Percentiles rank a stretch among this genome's conserved stretches.
These are phyloP conservation scores for Thera obeliscata DNA, from an alignment of 2,888 invertebrate genomes.

Conservation along the genomic window DNA sequence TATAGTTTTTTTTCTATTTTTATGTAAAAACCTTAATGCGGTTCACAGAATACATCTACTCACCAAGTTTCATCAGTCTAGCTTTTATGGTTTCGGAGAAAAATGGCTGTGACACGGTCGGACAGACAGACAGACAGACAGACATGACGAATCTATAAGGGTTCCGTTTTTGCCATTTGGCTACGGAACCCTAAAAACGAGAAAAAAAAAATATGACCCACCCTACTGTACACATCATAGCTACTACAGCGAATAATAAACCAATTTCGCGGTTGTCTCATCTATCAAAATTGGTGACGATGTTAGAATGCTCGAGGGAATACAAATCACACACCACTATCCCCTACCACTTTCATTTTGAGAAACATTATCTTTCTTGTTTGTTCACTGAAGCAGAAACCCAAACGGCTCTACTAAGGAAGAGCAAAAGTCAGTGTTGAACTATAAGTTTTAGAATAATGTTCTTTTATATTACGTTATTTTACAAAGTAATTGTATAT, in stretches of 20 bases:
- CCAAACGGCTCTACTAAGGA: slow-evolving; percentile 5
- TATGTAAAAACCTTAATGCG: no score
- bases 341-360: slow-evolving; percentile 13
- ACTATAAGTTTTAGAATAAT: background rate
- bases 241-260: slow-evolving; percentile 11
- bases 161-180: no score
- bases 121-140: no score
- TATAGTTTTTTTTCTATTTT: no score
- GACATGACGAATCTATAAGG: no score
- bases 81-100: no score
- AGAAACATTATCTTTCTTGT: slow-evolving; percentile 19
- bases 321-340: slow-evolving; percentile 22
- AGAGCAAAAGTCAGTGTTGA: slow-evolving; percentile 5
- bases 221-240: slow-evolving; percentile 3
- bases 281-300: slow-evolving; percentile 21
- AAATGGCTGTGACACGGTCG: no score
- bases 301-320: slow-evolving; percentile 18
- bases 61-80: no score
- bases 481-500: no score
- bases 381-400: slow-evolving; percentile 11
- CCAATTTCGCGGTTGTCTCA: slow-evolving; percentile 25
- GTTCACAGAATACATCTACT: no score
- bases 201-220: no score
- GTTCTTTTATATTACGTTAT: background rate
- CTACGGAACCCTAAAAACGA: no score